phyloP scores from a whole-genome alignment of 2,888 invertebrate species.

The Pherbina coryleti region DNA sequence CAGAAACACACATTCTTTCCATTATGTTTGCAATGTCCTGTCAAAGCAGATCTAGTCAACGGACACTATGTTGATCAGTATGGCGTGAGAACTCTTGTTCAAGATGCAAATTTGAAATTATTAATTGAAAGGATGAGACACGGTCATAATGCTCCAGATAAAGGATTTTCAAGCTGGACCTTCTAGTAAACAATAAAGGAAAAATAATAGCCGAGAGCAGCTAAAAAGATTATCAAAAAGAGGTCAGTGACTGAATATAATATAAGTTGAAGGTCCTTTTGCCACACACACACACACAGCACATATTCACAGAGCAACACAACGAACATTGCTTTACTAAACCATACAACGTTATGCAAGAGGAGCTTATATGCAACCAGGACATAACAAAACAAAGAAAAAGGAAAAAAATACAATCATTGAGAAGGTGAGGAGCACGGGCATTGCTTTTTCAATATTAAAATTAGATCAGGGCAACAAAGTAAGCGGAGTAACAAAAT shows the following conservation, averaged over 20 bases:
- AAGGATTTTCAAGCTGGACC: not conserved
- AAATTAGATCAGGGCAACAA: conserved; percentile 26
- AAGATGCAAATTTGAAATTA: not conserved
- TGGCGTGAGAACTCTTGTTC: conserved; percentile 14
- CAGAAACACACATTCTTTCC: no score
- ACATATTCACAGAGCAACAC: not conserved
- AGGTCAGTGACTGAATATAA: conserved; percentile 14
- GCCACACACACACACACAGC: not conserved
- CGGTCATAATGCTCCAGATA: no score
- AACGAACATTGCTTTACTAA: not conserved
- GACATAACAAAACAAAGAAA: not conserved
- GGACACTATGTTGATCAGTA: not conserved
- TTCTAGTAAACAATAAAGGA: not conserved
- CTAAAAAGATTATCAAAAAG: conserved; percentile 5
- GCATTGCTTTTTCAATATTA: conserved; percentile 1
- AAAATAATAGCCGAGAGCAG: not conserved
- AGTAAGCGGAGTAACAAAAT: not conserved
- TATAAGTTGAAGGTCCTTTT: not conserved
- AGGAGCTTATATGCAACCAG: not conserved
- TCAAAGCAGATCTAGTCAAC: not conserved
- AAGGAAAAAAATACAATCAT: no score
- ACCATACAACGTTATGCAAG: not conserved
- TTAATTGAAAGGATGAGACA: not conserved
- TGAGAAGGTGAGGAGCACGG: not conserved
- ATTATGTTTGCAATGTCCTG: not conserved